These are phyloP conservation scores for Lobophora halterata DNA, from an alignment of 2,888 invertebrate species.

Conservation along the genomic window DNA sequence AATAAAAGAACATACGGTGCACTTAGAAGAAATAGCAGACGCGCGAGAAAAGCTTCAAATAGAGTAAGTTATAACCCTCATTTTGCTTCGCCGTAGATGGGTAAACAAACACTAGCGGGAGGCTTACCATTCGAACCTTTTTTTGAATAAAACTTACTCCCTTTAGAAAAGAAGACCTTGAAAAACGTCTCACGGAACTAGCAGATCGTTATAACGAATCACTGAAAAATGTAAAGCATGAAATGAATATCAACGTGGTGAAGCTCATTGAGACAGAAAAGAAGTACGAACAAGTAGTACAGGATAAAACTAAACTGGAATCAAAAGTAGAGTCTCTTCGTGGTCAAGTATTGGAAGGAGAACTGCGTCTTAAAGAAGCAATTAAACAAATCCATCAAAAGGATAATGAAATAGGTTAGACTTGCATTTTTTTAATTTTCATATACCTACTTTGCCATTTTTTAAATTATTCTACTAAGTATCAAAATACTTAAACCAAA, in stretches of 20 bases:
- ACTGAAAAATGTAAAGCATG: slow-evolving; percentile 47
- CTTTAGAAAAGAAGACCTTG: slow-evolving; percentile 63
- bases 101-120: too few species aligned
- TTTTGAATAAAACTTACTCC: neutral
- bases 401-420: slow-evolving; percentile 43
- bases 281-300: slow-evolving; percentile 47
- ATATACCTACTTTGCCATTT: slow-evolving; percentile 1
- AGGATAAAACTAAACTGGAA: slow-evolving; percentile 48
- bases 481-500: too few species aligned
- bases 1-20: slow-evolving; percentile 54
- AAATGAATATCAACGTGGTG: slow-evolving; percentile 45
- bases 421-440: too few species aligned
- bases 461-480: too few species aligned
- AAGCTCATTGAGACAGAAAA: slow-evolving; percentile 57
- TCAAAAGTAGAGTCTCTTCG: slow-evolving; percentile 45
- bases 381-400: slow-evolving; percentile 39
- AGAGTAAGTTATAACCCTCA: too few species aligned
- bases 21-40: slow-evolving; percentile 61
- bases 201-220: slow-evolving; percentile 57
- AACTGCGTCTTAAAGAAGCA: slow-evolving; percentile 43
- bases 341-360: slow-evolving; percentile 48
- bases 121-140: too few species aligned
- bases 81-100: too few species aligned
- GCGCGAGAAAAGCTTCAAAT: slow-evolving; percentile 60
- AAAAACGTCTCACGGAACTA: slow-evolving; percentile 52